phyloP scores from a whole-genome alignment of 2,797 vertebrate species.

The Microchirus variegatus region DNA sequence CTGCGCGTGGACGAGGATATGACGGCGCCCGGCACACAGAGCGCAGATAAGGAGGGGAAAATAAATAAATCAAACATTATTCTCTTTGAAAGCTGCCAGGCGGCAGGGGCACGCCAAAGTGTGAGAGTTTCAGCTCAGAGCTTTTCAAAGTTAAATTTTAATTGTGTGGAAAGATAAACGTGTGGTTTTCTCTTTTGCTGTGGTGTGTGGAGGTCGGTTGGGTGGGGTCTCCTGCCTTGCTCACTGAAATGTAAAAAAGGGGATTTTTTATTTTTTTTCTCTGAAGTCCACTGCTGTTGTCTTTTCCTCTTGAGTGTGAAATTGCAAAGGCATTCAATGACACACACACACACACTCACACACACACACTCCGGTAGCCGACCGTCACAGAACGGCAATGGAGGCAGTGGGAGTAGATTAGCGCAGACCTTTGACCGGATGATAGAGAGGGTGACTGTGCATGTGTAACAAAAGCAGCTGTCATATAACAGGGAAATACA shows the following conservation, averaged over 20 bases:
- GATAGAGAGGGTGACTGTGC: background rate
- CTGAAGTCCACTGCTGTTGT: slow-evolving; percentile 46
- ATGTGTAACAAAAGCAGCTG: slow-evolving; percentile 1
- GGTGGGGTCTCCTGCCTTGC: slow-evolving; percentile 33
- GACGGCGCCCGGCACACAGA: slow-evolving; percentile 36
- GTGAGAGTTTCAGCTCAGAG: slow-evolving; percentile 45
- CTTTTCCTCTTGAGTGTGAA: slow-evolving; percentile 58
- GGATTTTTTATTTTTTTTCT: slow-evolving; percentile 31
- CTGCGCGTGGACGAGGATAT: slow-evolving; percentile 43
- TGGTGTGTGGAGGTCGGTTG: slow-evolving; percentile 22
- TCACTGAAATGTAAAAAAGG: slow-evolving; percentile 51
- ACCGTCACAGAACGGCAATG: slow-evolving; percentile 13
- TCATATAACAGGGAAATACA: slow-evolving; percentile 8
- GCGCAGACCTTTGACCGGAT: slow-evolving; percentile 7
- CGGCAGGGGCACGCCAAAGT: slow-evolving; percentile 41
- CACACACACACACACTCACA: background rate
- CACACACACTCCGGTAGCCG: background rate
- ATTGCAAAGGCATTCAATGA: slow-evolving; percentile 40
- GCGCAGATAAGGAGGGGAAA: slow-evolving; percentile 40
- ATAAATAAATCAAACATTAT: slow-evolving; percentile 55
- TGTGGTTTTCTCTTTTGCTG: slow-evolving; percentile 25
- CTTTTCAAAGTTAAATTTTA: slow-evolving; percentile 66
- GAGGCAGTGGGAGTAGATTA: slow-evolving; percentile 27
- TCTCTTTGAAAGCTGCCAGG: slow-evolving; percentile 64
- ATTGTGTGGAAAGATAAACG: slow-evolving; percentile 74